Base-by-base conservation (phyloP, 2,888 invertebrate genomes). In the Habrosyne pyritoides region DNA sequence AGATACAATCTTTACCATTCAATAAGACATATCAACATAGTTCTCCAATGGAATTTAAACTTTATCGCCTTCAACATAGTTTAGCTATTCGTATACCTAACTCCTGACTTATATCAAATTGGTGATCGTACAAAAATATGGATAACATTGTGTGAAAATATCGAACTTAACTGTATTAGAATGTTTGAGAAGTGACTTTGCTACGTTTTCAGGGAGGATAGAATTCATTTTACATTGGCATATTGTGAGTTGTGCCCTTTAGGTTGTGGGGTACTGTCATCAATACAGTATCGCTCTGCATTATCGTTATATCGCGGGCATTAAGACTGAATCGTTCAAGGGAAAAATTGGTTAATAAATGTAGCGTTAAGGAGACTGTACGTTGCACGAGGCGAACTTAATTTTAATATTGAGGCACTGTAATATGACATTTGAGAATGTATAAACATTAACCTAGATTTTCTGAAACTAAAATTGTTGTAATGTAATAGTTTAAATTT, bases 311-410 rank as follows among this genome's bases (percentile, higher is more conserved):
- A 85, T 85, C 79, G 71, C 69, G 55, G 71, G 85, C 76, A 89
- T 91, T 89, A 91, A 84, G 86, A 83, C 71, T 60, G 79, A 89
- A 87, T 78, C 84, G 87, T 84, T 90, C 83, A 79, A 83, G 86
- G 83, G 89, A 88, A 89, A 91, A 91, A 91, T 91, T 89, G 89
- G 79, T 86, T 89, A 87, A 89, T 89, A 88, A 86, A 88, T 87
- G 81, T 84, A 76, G 56, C 53, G 61, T 75, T 64, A 72, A 53
- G 73, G 61, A 21, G 53, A 47, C 28, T 71, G 53, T 60, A 76
- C 66, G 75, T 33, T 55, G 30, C 42, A 47, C 47, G 24, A 28
- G 49, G 2, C 12, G 10, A 10, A n/a, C 10, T 48, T 52, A 18
- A 10, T 10, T 10, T 14, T 51, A 14, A 26, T 24, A 10, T 10